Percentiles rank a stretch among this genome's conserved stretches.
phyloP scores from a whole-genome alignment of 2,888 invertebrate species.

The Nymphalis urticae region DNA sequence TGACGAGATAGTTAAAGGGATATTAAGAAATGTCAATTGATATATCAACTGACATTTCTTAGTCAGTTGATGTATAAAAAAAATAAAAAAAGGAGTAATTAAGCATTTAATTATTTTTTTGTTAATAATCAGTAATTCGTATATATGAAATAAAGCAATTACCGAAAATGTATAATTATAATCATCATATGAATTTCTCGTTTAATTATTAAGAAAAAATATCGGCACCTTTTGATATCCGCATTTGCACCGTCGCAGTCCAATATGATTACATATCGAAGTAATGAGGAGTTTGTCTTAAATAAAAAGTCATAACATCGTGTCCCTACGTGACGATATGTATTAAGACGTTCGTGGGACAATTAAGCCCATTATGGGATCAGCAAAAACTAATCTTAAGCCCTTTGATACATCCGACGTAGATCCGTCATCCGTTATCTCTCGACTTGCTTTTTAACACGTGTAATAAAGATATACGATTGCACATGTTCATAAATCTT shows the following conservation, averaged over 20 bases:
- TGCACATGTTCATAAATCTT: background rate
- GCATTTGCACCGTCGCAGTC: conserved; percentile 7
- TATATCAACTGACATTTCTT: too few species aligned
- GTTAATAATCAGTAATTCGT: background rate
- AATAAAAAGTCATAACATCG: conserved; percentile 25
- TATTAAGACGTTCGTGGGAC: conserved; percentile 23
- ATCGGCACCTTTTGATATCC: conserved; percentile 25
- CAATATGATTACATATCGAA: background rate
- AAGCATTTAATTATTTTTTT: too few species aligned
- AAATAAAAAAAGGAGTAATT: too few species aligned
- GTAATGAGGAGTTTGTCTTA: conserved; percentile 4
- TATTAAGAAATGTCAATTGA: too few species aligned
- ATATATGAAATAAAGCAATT: background rate
- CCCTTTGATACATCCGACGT: conserved; percentile 33
- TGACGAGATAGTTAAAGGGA: too few species aligned
- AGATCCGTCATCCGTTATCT: conserved; percentile 21
- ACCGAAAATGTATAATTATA: background rate
- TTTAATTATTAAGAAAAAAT: conserved; percentile 17
- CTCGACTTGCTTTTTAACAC: background rate
- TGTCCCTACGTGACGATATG: conserved; percentile 30
- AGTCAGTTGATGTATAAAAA: too few species aligned
- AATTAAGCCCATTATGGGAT: conserved; percentile 33
- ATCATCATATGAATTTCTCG: conserved; percentile 4
- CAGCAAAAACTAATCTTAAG: conserved; percentile 32
- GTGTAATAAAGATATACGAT: conserved; percentile 10